Base-by-base conservation (phyloP, 2,797 vertebrate species). In the Falco novaeseelandiae region DNA sequence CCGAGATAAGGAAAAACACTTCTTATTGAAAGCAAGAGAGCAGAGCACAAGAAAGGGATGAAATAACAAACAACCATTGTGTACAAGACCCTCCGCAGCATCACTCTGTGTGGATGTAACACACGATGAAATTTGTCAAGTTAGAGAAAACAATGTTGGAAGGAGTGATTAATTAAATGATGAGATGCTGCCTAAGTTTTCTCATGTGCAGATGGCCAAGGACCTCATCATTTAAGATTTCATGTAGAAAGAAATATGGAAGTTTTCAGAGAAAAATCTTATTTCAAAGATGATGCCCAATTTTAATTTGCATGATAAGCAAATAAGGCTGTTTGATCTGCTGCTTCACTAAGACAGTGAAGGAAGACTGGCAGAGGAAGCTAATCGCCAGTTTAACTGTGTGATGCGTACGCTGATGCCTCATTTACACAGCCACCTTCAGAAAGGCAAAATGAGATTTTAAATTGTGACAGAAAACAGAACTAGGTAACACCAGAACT, bases 121-220 rank as follows among this genome's bases (percentile, higher is more conserved):
- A 29, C 30, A 9, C 2, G 25, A n/a, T 8, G 25, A 36, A 26
- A 22, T 32, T 3, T 19, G 40, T 44, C 66, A 44, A 16, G 54
- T 25, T n/a, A n/a, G 14, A 55, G 32, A 73, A 67, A 55, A 49
- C 32, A 38, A 6, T 1, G 46, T 2, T 34, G 67, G 27, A 74
- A 79, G 36, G 38, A 51, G 55, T 4, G 12, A 59, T 38, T 23
- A 14, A 46, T 34, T 30, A 80, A n/a, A 22, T 6, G 6, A 42
- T 1, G 44, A 84, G 44, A 32, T 2, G 11, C 7, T 27, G 42
- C 2, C 0, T 5, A 36, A 38, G 36, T 63, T n/a, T 26, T 26
- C 22, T 15, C 66, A 14, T 2, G 29, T 11, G 62, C 62, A 25
- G 55, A 63, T 19, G 38, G 57, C 38, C 46, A 30, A 65, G 40